Conservation (phyloP, 2,888 invertebrate species). For the Standfussiana lucernea region DNA sequence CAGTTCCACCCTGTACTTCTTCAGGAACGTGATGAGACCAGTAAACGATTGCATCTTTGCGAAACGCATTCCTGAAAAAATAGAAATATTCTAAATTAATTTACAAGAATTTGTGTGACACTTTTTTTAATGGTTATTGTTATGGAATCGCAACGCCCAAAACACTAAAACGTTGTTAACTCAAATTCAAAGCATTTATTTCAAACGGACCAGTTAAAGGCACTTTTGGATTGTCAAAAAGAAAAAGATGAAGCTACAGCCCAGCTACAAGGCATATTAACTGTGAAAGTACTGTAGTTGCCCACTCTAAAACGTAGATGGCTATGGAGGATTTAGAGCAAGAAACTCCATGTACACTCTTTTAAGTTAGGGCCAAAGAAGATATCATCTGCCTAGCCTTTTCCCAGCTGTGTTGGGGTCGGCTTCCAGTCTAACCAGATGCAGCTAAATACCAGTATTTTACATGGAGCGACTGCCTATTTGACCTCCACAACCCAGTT, state of each 20-base stretch:
- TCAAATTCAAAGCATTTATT: background rate
- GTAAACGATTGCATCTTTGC: slow-evolving; percentile 56
- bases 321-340: background rate
- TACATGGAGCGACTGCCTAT: no score
- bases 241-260: background rate
- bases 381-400: no score
- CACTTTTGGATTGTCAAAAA: background rate
- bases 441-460: no score
- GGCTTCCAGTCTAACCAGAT: no score
- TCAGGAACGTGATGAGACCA: slow-evolving; percentile 68
- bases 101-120: background rate
- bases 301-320: background rate
- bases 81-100: background rate
- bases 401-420: no score
- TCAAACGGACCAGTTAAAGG: background rate
- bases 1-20: slow-evolving; percentile 43
- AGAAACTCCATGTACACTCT: background rate
- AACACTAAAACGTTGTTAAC: background rate
- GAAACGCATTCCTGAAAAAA: slow-evolving; percentile 10
- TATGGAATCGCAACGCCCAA: background rate
- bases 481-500: no score
- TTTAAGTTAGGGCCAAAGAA: background rate
- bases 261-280: background rate
- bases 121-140: no score
- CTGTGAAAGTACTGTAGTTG: background rate